phyloP scores from a whole-genome alignment of 2,888 invertebrate genomes.

The Mythimna vitellina region DNA sequence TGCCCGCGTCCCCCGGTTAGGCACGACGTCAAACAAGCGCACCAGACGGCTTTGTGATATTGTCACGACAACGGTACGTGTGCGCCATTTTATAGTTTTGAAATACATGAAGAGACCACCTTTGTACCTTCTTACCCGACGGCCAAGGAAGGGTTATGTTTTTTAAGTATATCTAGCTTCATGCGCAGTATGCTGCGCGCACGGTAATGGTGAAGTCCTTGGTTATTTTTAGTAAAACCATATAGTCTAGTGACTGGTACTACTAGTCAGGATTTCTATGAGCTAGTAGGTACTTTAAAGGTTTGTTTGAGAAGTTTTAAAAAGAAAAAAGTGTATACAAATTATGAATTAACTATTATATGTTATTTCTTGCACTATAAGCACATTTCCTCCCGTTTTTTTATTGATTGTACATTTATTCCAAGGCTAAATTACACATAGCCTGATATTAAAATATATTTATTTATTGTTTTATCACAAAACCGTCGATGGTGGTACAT shows the following conservation, averaged over 20 bases:
- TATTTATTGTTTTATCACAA: constrained; percentile 59
- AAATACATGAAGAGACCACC: too few species aligned
- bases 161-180: too few species aligned
- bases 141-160: too few species aligned
- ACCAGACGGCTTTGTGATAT: constrained; percentile 54
- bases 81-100: neutral
- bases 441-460: too few species aligned
- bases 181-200: too few species aligned
- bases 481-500: constrained; percentile 64
- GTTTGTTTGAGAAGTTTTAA: neutral
- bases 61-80: neutral
- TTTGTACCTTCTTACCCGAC: too few species aligned
- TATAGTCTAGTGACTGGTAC: neutral
- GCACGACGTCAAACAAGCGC: constrained; percentile 75
- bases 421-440: too few species aligned
- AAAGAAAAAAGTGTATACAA: too few species aligned
- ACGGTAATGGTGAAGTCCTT: neutral
- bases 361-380: neutral
- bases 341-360: too few species aligned
- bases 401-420: neutral
- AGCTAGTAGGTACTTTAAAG: neutral
- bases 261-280: neutral
- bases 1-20: constrained; percentile 76
- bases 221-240: neutral
- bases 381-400: neutral